Percentiles rank a stretch among this genome's conserved stretches.
These are phyloP conservation scores for Thalassoma bifasciatum DNA, from an alignment of 2,113 vertebrate species.

Conservation along the genomic window DNA sequence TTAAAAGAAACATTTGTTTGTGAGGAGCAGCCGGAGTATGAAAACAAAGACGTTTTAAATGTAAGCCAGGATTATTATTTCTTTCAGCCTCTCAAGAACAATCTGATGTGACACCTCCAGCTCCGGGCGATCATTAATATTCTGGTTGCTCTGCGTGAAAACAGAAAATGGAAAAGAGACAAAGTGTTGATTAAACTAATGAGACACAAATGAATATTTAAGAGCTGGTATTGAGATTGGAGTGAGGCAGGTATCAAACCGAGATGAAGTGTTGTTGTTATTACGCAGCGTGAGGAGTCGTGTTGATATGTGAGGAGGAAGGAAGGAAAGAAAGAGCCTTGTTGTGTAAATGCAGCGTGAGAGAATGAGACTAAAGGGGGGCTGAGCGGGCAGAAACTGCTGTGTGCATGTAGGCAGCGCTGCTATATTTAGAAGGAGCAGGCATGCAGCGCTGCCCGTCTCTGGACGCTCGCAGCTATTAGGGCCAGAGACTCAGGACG, in stretches of 20 bases:
- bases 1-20: not conserved
- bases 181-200: not conserved
- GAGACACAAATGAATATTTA: not conserved
- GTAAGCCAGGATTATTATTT: too few relatives aligned
- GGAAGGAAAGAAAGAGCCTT: not conserved
- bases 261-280: not conserved
- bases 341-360: not conserved
- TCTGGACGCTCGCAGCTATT: constrained; percentile 46
- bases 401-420: constrained; percentile 43
- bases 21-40: not conserved
- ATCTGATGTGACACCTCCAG: not conserved
- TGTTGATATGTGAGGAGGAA: not conserved
- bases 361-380: not conserved
- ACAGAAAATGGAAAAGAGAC: not conserved
- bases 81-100: not conserved
- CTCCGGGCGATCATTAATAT: not conserved
- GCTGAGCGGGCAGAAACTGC: constrained; percentile 31
- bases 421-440: constrained; percentile 62
- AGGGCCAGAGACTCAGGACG: constrained; percentile 41
- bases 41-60: too few relatives aligned
- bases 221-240: too few relatives aligned
- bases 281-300: not conserved
- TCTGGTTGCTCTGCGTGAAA: not conserved
- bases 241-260: not conserved
- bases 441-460: constrained; percentile 36